phyloP scores from a whole-genome alignment of 35 echinoderm and acorn worm genomes.

The Amphiura filiformis region DNA sequence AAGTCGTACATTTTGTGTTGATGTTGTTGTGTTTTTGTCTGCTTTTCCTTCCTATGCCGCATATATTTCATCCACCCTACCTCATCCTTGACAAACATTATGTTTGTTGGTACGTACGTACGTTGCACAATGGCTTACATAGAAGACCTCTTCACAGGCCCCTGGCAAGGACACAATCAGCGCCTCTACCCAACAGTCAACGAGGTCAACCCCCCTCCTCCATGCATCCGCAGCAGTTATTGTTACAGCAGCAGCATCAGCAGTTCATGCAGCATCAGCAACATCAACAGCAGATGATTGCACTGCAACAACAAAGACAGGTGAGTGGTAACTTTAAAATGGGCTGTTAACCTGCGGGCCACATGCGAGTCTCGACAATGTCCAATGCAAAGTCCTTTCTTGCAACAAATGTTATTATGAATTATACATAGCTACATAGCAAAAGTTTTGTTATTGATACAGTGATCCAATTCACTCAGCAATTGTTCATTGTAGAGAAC shows the following conservation, averaged over 20 bases:
- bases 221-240: slow-evolving; percentile 31
- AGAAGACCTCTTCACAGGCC: slow-evolving; percentile 74
- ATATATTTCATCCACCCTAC: background rate
- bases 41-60: background rate
- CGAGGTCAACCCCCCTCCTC: slow-evolving; percentile 18
- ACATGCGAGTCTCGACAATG: background rate
- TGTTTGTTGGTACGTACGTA: background rate
- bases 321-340: background rate
- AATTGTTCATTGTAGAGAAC: too few relatives aligned
- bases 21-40: background rate
- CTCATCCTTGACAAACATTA: background rate
- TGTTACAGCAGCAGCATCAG: slow-evolving; percentile 51
- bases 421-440: too few relatives aligned
- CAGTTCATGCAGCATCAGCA: slow-evolving; percentile 59
- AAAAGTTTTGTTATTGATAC: too few relatives aligned
- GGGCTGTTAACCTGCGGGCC: background rate
- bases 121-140: slow-evolving; percentile 1
- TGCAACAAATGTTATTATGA: too few relatives aligned
- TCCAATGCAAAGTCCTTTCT: background rate
- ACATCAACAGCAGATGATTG: slow-evolving; percentile 63
- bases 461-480: too few relatives aligned
- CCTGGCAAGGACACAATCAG: slow-evolving; percentile 81
- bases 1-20: background rate
- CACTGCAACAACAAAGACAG: slow-evolving; percentile 38
- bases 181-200: slow-evolving; percentile 86